Base-by-base conservation (phyloP, 2,888 invertebrate genomes). In the Drosophila neonasuta region DNA sequence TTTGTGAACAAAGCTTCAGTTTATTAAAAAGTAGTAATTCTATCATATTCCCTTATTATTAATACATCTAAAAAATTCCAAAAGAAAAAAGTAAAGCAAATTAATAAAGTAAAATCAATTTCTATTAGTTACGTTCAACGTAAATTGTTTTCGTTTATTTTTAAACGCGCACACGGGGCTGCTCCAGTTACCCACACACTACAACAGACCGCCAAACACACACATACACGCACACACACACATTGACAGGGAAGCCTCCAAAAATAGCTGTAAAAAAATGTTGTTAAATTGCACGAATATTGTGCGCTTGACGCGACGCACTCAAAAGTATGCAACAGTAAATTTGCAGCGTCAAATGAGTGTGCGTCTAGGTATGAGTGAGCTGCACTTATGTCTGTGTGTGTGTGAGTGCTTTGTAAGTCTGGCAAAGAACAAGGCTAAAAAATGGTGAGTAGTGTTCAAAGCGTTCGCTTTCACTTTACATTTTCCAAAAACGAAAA, bases 91-190 rank as follows among this genome's bases (percentile, higher is more conserved):
- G 4, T 9, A 20, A 8, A 41, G 36, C 10, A 32, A 17, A 54
- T 36, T 46, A 34, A 51, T 48, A 45, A 20, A 36, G 7, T 46
- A 54, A 58, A 48, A 60, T 68, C 61, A 77, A 72, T 67, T 62
- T 55, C 45, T 54, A 36, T 55, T 44, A 32, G 46, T 30, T 30
- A 24, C 70, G 61, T 20, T 32, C 29, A 36, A 15, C 64, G 59
- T 52, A 71, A 83, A 71, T 70, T 74, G 78, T 68, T 64, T 77
- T 71, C 46, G 58, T 64, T 77, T 86, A 75, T 86, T 86, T 86
- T 71, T 75, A 73, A 82, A 71, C 70, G 41, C 66, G 63, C 70
- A 51, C 70, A 66, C 57, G 41, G 58, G 51, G 54, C 46, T 65
- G 60, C 64, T 57, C 64, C 50, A 56, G 63, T 66, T 54, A 57